phyloP scores from a whole-genome alignment of 2,888 invertebrate species.

The Drosophila kuntzei region DNA sequence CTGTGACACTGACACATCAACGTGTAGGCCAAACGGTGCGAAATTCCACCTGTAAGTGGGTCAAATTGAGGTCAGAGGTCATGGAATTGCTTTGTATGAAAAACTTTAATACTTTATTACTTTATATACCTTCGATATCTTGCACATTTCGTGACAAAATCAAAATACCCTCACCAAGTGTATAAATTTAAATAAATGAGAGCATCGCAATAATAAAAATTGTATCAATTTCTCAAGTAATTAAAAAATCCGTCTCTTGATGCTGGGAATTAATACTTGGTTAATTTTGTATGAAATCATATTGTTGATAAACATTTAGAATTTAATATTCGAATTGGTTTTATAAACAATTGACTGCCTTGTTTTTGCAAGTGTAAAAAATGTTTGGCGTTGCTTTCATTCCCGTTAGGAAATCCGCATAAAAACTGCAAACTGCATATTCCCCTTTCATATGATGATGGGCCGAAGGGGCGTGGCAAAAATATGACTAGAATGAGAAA shows the following conservation, averaged over 20 bases:
- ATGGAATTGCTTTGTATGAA: too few relatives aligned
- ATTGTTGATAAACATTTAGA: not conserved
- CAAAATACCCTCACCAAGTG: not conserved
- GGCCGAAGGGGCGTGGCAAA: conserved; percentile 3
- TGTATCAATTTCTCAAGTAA: not conserved
- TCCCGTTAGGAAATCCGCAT: conserved; percentile 43
- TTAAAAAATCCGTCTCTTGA: not conserved
- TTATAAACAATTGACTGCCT: not conserved
- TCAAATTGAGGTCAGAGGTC: too few relatives aligned
- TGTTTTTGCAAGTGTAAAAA: conserved; percentile 39
- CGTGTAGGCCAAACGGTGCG: too few relatives aligned
- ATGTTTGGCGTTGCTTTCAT: conserved; percentile 25
- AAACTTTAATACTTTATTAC: too few relatives aligned
- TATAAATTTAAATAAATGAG: not conserved
- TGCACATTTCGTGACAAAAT: not conserved
- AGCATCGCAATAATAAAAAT: not conserved
- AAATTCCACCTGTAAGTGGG: too few relatives aligned
- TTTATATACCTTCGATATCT: too few relatives aligned
- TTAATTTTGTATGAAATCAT: not conserved
- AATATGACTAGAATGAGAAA: conserved; percentile 3
- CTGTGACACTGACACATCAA: too few relatives aligned
- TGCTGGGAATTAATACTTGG: not conserved
- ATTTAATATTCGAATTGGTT: not conserved
- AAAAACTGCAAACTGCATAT: conserved; percentile 25
- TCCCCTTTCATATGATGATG: not conserved